Evolutionary conservation across 2,888 invertebrate species (phyloP).

Genomic region (Oscheius sp.): DNA sequence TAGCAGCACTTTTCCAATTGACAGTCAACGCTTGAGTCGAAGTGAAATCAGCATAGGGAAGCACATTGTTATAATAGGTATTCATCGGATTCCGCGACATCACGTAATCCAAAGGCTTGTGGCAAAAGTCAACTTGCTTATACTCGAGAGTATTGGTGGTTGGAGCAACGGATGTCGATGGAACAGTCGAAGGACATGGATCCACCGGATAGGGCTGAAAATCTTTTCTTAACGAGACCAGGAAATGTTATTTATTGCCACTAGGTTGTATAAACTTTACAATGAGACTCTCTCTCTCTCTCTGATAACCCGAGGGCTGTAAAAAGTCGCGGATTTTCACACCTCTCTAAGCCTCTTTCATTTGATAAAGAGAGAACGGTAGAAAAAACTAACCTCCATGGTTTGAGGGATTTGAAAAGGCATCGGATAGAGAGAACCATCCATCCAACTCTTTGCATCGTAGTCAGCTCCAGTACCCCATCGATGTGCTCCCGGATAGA

Average conservation of each 20-base stretch:
- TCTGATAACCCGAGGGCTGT: not conserved
- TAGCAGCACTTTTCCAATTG: constrained; percentile 17
- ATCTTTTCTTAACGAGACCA: not conserved
- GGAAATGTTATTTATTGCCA: not conserved
- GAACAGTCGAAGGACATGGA: constrained; percentile 25
- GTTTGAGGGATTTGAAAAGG: not conserved
- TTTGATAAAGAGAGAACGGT: too few species aligned
- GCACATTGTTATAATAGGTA: not conserved
- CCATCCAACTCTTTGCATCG: not conserved
- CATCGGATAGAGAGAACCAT: not conserved
- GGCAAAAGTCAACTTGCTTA: constrained; percentile 4
- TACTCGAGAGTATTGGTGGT: constrained; percentile 7
- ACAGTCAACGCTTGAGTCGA: constrained; percentile 5
- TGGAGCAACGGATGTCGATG: constrained; percentile 27
- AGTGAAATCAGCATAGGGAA: not conserved
- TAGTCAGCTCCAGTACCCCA: not conserved
- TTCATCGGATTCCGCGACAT: not conserved
- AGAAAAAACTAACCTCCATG: constrained; percentile 4
- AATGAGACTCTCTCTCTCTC: not conserved
- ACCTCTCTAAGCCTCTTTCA: too few species aligned
- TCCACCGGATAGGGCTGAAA: constrained; percentile 24
- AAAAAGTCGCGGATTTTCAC: not conserved
- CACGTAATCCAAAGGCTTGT: not conserved
- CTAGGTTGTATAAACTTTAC: constrained; percentile 1
- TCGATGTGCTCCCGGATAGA: not conserved